phyloP scores from a whole-genome alignment of 2,888 invertebrate genomes.

The Machimus atricapillus region DNA sequence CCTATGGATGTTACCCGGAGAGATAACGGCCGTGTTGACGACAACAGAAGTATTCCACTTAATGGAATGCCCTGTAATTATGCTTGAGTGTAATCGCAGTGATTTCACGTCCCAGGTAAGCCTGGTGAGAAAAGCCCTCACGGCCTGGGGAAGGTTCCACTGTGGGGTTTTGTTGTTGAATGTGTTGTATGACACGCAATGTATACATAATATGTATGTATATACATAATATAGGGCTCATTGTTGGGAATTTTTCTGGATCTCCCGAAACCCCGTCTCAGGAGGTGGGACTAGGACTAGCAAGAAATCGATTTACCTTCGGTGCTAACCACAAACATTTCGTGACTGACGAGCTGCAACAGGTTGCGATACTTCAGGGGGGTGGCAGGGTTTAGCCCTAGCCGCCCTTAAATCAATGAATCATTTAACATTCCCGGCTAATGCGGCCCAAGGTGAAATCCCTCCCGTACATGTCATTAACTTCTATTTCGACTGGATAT shows the following conservation, averaged over 20 bases:
- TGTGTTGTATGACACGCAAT: neutral
- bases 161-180: neutral
- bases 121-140: neutral
- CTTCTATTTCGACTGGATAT: neutral
- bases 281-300: neutral
- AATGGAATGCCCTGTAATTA: neutral
- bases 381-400: neutral
- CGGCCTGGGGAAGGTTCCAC: neutral
- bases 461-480: neutral
- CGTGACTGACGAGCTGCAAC: neutral
- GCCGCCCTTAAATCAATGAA: neutral
- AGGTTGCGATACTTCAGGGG: neutral
- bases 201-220: neutral
- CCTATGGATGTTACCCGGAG: neutral
- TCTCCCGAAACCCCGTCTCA: neutral
- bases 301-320: neutral
- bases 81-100: neutral
- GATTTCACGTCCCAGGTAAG: neutral
- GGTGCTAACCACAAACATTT: neutral
- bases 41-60: neutral
- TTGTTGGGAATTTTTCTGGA: neutral
- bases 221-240: neutral
- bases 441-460: neutral
- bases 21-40: neutral
- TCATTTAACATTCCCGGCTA: neutral